These are phyloP conservation scores for Ianthella basta DNA, from an alignment of 37 sponge, comb jelly and placozoan genomes.

Conservation along the genomic window DNA sequence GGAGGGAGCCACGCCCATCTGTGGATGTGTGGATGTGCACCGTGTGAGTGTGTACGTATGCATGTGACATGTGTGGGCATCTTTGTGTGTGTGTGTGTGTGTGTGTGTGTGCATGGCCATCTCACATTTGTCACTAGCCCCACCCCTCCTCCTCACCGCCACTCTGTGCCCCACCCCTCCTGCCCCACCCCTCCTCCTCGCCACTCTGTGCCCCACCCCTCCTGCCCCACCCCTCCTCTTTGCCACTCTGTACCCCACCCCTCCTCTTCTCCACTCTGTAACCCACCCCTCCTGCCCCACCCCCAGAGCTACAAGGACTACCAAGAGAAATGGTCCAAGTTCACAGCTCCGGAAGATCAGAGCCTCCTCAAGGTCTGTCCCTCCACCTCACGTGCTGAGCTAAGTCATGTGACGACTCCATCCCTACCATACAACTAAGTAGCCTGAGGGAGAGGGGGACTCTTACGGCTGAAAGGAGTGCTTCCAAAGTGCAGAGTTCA, in stretches of 20 bases:
- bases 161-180: too few relatives aligned
- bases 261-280: not conserved
- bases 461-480: too few relatives aligned
- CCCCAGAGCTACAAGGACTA: constrained; percentile 12
- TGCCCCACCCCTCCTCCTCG: not conserved
- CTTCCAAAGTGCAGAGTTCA: too few relatives aligned
- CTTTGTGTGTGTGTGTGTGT: not conserved
- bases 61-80: not conserved
- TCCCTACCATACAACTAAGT: not conserved
- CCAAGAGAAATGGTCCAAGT: constrained; percentile 13
- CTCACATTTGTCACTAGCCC: too few relatives aligned
- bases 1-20: constrained; percentile 24
- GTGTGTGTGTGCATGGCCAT: too few relatives aligned
- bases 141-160: too few relatives aligned
- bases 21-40: not conserved
- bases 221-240: too few relatives aligned
- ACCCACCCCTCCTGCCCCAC: too few relatives aligned
- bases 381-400: not conserved
- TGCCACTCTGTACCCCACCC: too few relatives aligned
- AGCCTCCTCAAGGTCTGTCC: not conserved
- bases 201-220: not conserved
- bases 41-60: not conserved
- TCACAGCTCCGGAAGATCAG: constrained; percentile 21
- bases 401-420: not conserved
- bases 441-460: too few relatives aligned